Base-by-base conservation (phyloP, 2,113 vertebrate genomes). In the Oreochromis spilurus region DNA sequence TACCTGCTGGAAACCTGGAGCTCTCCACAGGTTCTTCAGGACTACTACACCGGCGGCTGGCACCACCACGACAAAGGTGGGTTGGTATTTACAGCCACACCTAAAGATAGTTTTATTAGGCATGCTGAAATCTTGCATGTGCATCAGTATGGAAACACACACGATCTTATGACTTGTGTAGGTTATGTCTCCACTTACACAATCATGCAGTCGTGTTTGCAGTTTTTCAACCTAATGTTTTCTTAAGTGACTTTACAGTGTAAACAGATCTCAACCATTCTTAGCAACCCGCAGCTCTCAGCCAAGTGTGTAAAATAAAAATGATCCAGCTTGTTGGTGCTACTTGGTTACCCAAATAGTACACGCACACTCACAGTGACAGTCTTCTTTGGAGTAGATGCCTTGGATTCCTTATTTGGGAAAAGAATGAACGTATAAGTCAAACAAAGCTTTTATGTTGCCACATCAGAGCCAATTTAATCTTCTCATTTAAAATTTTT, bases 1-100 rank as follows among this genome's bases (percentile, higher is more conserved):
- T 99, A 98, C 88, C 97, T 99, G 75, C 96, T 99, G 40, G 98
- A 98, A 36, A 98, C 98, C 31, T 99, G 98, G 98, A 97, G 84
- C 72, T 97, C 98, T 3, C 98, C 98, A 2, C 98, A 98, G 24
- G 98, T 99, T n/a, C 97, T 99, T 2, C 97, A 97, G 54, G 98
- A 99, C 91, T 98, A 96, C 92, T 99, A 99, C 67, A 97, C 98
- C 0, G 98, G 98, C 4, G 98, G 98, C 89, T 99, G 98, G 98
- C 98, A 99, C 89, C 98, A 99, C 86, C 98, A 99, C 2, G 98
- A 99, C 95, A 97, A 96, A 96, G 98, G 98, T 98, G 86, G 75
- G 26, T 13, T 11, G 40, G 29, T 7, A 40, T 53, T 2, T 38
- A 9, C 29, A 43, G 12, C 9, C 8, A 31, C 29, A n/a, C 8